phyloP scores from a whole-genome alignment of 2,113 vertebrate species.

The Gopherus evgoodei region DNA sequence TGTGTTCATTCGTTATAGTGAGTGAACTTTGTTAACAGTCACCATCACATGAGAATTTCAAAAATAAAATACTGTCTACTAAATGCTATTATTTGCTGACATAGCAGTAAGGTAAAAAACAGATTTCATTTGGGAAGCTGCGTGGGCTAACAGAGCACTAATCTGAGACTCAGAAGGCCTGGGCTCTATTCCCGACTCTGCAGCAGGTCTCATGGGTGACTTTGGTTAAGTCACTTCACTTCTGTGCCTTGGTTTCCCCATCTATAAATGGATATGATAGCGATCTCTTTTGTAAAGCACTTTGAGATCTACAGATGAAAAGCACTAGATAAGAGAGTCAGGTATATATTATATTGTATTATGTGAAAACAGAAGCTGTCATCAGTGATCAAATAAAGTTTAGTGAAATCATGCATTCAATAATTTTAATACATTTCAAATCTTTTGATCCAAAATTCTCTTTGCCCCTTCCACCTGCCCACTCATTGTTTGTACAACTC shows the following conservation, averaged over 20 bases:
- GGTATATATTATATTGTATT: too few species aligned
- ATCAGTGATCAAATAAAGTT: neutral
- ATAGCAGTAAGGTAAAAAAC: neutral
- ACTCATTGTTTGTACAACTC: neutral
- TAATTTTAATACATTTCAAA: conserved; percentile 29
- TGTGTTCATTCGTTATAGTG: neutral
- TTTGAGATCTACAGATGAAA: neutral
- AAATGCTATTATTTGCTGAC: neutral
- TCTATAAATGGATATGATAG: neutral
- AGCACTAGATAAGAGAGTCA: neutral
- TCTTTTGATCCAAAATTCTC: conserved; percentile 17
- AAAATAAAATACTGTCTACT: neutral
- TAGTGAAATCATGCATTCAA: neutral
- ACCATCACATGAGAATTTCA: neutral
- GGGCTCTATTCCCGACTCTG: neutral
- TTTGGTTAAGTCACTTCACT: neutral
- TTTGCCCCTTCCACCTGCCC: neutral
- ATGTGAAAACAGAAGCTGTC: neutral
- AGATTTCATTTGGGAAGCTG: neutral
- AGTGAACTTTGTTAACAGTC: neutral
- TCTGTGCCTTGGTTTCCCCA: neutral
- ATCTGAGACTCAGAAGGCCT: neutral
- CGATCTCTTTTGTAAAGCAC: neutral
- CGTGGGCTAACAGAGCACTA: neutral
- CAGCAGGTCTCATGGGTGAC: neutral